A percentile compares a stretch with the other conserved stretches of the same genome.
phyloP scores from a whole-genome alignment of 1,140 invertebrate species.

The Cataglyphis hispanica region DNA sequence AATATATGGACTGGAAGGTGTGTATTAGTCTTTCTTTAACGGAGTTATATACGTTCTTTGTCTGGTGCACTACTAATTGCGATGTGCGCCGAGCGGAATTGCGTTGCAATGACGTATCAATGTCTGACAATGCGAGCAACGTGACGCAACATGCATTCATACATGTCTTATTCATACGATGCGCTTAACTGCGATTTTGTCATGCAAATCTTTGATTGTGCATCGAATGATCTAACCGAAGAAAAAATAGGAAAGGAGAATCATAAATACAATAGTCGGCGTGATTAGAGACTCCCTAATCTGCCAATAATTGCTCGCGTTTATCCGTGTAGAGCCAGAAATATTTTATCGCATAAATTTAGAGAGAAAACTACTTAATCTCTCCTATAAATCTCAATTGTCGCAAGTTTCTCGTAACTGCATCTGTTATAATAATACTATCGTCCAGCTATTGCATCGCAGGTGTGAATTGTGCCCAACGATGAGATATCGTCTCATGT shows the following conservation, averaged over 20 bases:
- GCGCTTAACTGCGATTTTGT: neutral
- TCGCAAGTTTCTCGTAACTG: neutral
- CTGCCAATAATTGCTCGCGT: neutral
- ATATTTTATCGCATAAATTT: neutral
- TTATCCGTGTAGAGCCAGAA: neutral
- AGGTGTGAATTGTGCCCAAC: neutral
- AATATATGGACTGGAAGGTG: conserved; percentile 16
- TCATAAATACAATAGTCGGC: neutral
- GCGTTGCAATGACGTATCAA: conserved; percentile 58
- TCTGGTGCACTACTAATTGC: conserved; percentile 1
- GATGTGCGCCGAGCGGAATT: conserved; percentile 17
- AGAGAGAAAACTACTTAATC: neutral
- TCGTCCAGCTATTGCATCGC: neutral
- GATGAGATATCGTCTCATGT: neutral
- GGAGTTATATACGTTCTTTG: conserved; percentile 14
- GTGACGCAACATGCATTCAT: conserved; percentile 62
- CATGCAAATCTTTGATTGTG: neutral
- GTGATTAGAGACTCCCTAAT: neutral
- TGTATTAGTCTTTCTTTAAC: neutral
- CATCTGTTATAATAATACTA: neutral
- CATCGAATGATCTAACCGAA: neutral
- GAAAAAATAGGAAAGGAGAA: neutral
- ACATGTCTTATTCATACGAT: conserved; percentile 25
- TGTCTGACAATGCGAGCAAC: conserved; percentile 79
- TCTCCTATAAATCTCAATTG: neutral